Conservation (phyloP, 1,140 invertebrate genomes). For the Paralvinella palmiformis region DNA sequence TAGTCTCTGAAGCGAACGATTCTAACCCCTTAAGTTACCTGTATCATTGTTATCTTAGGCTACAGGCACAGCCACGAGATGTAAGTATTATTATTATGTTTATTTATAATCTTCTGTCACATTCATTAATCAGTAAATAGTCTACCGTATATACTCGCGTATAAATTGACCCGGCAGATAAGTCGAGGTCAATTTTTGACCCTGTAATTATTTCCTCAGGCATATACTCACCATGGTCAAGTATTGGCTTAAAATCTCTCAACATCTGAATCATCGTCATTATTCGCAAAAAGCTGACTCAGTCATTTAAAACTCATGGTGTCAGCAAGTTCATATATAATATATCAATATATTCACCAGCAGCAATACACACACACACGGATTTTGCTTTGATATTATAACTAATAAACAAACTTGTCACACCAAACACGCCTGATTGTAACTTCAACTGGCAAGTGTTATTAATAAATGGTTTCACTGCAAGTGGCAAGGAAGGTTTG, state of each 20-base stretch:
- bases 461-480: too few species aligned
- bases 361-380: too few species aligned
- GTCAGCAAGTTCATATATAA: not conserved
- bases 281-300: too few species aligned
- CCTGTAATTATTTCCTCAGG: not conserved
- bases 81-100: not conserved
- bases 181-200: not conserved
- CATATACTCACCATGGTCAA: not conserved
- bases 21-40: constrained; percentile 34
- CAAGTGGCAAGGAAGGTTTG: too few species aligned
- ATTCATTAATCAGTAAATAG: not conserved
- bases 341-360: too few species aligned
- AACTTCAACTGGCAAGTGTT: too few species aligned
- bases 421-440: too few species aligned
- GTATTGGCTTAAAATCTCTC: too few species aligned
- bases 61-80: constrained; percentile 12
- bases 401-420: too few species aligned
- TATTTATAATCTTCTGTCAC: not conserved
- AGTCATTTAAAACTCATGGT: too few species aligned
- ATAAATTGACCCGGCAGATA: not conserved
- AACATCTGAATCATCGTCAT: too few species aligned
- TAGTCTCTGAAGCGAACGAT: constrained; percentile 25
- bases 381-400: too few species aligned
- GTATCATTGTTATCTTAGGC: constrained; percentile 31
- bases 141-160: not conserved